Percentiles rank a stretch among this genome's conserved stretches.
Conservation (phyloP, 2,888 invertebrate species). For the Polyommatus iphigenia region DNA sequence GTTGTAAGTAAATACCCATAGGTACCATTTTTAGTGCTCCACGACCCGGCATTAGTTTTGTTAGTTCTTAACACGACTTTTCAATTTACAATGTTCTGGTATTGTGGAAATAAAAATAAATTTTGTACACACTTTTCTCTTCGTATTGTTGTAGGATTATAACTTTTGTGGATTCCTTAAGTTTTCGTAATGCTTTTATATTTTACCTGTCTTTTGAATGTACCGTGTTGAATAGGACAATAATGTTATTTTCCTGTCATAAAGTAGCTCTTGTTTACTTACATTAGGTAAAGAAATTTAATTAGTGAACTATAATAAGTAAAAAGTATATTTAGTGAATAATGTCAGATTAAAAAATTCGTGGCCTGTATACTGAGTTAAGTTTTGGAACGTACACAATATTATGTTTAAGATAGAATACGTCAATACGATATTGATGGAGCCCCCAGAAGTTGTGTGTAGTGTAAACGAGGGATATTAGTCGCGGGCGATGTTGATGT, state of each 20-base stretch:
- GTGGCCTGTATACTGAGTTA: too few relatives aligned
- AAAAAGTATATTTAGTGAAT: not conserved
- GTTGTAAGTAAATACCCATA: not conserved
- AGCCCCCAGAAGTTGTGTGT: too few relatives aligned
- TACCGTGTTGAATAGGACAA: not conserved
- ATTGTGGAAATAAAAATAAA: not conserved
- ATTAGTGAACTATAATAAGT: not conserved
- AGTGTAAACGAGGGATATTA: too few relatives aligned
- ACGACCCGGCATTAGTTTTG: not conserved
- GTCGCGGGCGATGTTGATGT: too few relatives aligned
- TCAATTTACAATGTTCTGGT: not conserved
- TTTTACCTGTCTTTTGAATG: not conserved
- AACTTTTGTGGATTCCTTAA: not conserved
- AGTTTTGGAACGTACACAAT: too few relatives aligned
- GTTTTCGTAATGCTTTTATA: not conserved
- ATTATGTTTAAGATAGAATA: too few relatives aligned
- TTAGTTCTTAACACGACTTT: constrained; percentile 25
- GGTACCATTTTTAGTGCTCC: constrained; percentile 2
- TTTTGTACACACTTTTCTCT: not conserved
- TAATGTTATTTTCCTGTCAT: not conserved
- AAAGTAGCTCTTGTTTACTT: not conserved
- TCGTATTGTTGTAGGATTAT: not conserved
- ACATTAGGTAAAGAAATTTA: not conserved
- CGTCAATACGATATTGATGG: too few relatives aligned
- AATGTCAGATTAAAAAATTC: too few relatives aligned